Conservation (phyloP, 2,113 vertebrate genomes). For the Andinoacara biseriatus region DNA sequence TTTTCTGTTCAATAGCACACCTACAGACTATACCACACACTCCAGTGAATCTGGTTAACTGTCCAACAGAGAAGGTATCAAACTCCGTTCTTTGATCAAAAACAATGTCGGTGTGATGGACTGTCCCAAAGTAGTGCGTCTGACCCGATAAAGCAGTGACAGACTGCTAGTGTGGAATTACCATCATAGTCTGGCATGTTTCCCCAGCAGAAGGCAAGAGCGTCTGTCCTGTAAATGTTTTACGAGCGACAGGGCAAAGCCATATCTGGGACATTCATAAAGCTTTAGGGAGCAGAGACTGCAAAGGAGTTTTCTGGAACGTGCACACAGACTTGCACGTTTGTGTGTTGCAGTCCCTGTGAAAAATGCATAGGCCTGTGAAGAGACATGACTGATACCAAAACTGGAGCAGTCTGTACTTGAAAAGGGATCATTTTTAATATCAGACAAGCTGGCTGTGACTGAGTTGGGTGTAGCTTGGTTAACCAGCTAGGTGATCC, state of each 20-base stretch:
- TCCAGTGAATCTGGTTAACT: not conserved
- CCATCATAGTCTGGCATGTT: constrained; percentile 61
- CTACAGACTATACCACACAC: not conserved
- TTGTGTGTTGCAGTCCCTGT: not conserved
- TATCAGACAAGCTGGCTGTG: not conserved
- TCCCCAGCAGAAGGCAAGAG: constrained; percentile 68
- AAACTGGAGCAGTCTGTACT: not conserved
- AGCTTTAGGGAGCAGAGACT: constrained; percentile 50
- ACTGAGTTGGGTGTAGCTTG: not conserved
- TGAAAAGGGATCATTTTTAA: not conserved
- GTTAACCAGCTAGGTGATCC: constrained; percentile 5
- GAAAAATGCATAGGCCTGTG: not conserved
- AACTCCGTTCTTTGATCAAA: not conserved
- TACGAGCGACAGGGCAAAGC: constrained; percentile 38
- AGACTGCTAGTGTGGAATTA: constrained; percentile 45
- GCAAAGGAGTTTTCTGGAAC: constrained; percentile 40
- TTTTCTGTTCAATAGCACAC: not conserved
- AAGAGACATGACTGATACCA: not conserved
- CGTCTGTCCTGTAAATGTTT: constrained; percentile 79
- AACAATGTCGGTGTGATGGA: constrained; percentile 20
- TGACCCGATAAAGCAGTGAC: constrained; percentile 40
- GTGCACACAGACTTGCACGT: constrained; percentile 1
- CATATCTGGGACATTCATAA: constrained; percentile 64
- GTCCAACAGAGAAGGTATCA: no score
- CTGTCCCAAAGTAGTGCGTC: constrained; percentile 5